phyloP scores from a whole-genome alignment of 2,113 vertebrate species.

The Todiramphus saurophagus region DNA sequence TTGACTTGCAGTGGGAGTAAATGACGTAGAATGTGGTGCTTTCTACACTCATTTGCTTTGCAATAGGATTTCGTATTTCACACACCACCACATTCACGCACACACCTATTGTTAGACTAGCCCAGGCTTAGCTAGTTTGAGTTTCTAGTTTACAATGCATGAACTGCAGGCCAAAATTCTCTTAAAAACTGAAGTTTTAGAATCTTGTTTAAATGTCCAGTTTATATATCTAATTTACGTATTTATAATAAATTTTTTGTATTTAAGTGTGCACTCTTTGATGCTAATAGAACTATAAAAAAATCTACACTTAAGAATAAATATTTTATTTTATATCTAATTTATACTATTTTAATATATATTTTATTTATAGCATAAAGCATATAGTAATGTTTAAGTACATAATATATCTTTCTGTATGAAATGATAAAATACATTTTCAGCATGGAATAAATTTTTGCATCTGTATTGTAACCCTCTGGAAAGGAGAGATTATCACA shows the following conservation, averaged over 20 bases:
- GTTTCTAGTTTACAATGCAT: neutral
- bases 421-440: neutral
- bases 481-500: neutral
- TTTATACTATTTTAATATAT: neutral
- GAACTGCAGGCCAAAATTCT: neutral
- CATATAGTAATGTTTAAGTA: neutral
- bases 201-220: neutral
- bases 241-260: neutral
- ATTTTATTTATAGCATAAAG: neutral
- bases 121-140: neutral
- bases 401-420: neutral
- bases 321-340: neutral
- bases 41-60: neutral
- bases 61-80: neutral
- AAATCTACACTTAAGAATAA: neutral
- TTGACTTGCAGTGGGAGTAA: neutral
- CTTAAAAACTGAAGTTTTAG: neutral
- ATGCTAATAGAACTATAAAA: neutral
- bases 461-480: neutral
- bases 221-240: neutral
- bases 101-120: neutral
- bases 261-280: neutral
- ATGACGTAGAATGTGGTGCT: rapidly evolving
- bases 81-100: neutral
- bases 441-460: neutral